phyloP scores from a whole-genome alignment of 2,113 vertebrate genomes.

The Ellobius talpinus region DNA sequence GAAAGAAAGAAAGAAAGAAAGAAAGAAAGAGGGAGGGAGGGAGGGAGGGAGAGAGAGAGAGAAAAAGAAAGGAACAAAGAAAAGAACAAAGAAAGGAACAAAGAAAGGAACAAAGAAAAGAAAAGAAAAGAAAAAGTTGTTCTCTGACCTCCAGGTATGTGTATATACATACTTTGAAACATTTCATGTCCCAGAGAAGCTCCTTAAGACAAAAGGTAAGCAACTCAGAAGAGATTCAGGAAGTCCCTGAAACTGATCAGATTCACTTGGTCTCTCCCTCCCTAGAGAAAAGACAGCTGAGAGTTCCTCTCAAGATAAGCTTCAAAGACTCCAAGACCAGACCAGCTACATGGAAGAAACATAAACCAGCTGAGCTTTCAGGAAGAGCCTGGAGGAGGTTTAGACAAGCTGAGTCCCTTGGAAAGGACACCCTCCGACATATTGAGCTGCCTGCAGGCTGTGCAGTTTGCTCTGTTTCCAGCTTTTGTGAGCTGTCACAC shows the following conservation, averaged over 20 bases:
- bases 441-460: background rate
- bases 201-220: background rate
- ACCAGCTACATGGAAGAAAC: background rate
- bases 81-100: rapidly evolving
- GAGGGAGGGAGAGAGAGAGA: too few relatives aligned
- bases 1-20: rapidly evolving
- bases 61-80: too few relatives aligned
- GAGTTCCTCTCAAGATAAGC: background rate
- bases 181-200: background rate
- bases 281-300: background rate
- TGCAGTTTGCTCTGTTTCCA: background rate
- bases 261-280: background rate
- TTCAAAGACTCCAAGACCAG: background rate
- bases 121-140: background rate
- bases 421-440: background rate
- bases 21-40: too few relatives aligned
- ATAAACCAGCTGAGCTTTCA: background rate
- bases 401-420: background rate
- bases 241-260: background rate
- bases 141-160: background rate
- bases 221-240: background rate
- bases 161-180: background rate
- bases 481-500: background rate
- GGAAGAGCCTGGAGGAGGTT: background rate
- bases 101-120: too few relatives aligned